These are phyloP conservation scores for Anolis carolinensis DNA, from an alignment of 2,113 vertebrate genomes.

Conservation along the genomic window DNA sequence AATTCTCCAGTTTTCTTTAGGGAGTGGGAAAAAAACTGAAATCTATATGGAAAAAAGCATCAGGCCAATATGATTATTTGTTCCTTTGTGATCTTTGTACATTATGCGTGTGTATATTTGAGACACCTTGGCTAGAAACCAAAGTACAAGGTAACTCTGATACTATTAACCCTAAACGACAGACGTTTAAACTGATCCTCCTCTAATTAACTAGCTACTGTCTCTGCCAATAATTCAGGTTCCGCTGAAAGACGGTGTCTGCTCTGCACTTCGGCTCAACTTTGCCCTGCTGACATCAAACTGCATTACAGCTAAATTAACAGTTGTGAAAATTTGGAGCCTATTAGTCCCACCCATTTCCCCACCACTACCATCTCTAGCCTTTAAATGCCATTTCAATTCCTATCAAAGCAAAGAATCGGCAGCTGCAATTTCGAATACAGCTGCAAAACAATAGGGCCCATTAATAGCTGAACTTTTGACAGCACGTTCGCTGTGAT, in stretches of 20 bases:
- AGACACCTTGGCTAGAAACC: slow-evolving; percentile 51
- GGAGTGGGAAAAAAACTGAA: slow-evolving; percentile 27
- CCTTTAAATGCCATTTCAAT: slow-evolving; percentile 83
- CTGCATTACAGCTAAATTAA: slow-evolving; percentile 82
- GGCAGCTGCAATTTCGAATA: slow-evolving; percentile 80
- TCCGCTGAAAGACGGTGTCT: slow-evolving; percentile 75
- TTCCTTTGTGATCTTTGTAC: slow-evolving; percentile 21
- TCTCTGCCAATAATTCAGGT: slow-evolving; percentile 72
- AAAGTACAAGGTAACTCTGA: slow-evolving; percentile 70
- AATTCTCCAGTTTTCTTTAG: slow-evolving; percentile 42
- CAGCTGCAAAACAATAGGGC: slow-evolving; percentile 81
- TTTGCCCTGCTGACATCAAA: slow-evolving; percentile 80
- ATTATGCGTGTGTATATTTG: slow-evolving; percentile 63
- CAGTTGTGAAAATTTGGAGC: slow-evolving; percentile 80
- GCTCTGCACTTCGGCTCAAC: slow-evolving; percentile 72
- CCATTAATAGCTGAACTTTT: slow-evolving; percentile 82
- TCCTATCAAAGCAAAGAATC: slow-evolving; percentile 79
- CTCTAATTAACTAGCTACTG: slow-evolving; percentile 79
- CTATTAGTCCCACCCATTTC: slow-evolving; percentile 47
- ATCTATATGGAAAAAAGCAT: slow-evolving; percentile 46
- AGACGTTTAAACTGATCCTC: slow-evolving; percentile 80
- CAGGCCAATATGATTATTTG: slow-evolving; percentile 46
- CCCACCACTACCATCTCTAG: slow-evolving; percentile 59
- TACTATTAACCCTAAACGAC: slow-evolving; percentile 80
- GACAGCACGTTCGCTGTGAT: slow-evolving; percentile 81